These are phyloP conservation scores for Ptychoptera contaminata DNA, from an alignment of 2,888 invertebrate genomes.

Conservation along the genomic window DNA sequence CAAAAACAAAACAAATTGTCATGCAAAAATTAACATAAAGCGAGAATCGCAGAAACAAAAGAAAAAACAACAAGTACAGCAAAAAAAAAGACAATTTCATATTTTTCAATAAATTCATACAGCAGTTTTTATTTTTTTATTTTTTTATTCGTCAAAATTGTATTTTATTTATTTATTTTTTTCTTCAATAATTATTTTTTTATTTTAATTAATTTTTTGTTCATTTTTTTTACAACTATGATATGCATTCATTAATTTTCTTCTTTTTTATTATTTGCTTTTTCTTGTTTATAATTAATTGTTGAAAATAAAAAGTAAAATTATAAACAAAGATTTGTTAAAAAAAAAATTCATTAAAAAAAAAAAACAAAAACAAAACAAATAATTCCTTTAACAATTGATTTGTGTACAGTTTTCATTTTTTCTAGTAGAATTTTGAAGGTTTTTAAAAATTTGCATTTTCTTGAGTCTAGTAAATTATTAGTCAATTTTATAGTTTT, in stretches of 20 bases:
- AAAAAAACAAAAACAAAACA: too few species aligned
- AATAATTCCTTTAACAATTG: too few species aligned
- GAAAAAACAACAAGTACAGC: conserved; percentile 7
- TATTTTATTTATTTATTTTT: conserved; percentile 28
- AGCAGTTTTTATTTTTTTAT: conserved; percentile 23
- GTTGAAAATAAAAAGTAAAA: background rate
- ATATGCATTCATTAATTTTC: conserved; percentile 54
- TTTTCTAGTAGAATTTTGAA: too few species aligned
- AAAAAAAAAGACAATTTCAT: conserved; percentile 7
- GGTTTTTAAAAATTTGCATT: too few species aligned
- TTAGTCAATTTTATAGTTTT: background rate
- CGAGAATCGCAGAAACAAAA: too few species aligned
- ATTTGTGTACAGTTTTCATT: too few species aligned
- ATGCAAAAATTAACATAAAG: too few species aligned
- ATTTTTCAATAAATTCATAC: conserved; percentile 23
- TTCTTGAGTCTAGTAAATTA: background rate
- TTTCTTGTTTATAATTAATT: conserved; percentile 5
- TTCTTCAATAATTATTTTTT: too few species aligned
- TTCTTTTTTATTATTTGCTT: conserved; percentile 2
- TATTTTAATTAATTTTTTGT: too few species aligned
- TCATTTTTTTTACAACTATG: conserved; percentile 58
- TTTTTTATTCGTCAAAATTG: conserved; percentile 69
- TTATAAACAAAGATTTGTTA: too few species aligned
- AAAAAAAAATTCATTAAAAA: too few species aligned
- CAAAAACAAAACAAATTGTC: too few species aligned